Conservation (phyloP, 2,888 invertebrate species). For the Allolobophora icterica region DNA sequence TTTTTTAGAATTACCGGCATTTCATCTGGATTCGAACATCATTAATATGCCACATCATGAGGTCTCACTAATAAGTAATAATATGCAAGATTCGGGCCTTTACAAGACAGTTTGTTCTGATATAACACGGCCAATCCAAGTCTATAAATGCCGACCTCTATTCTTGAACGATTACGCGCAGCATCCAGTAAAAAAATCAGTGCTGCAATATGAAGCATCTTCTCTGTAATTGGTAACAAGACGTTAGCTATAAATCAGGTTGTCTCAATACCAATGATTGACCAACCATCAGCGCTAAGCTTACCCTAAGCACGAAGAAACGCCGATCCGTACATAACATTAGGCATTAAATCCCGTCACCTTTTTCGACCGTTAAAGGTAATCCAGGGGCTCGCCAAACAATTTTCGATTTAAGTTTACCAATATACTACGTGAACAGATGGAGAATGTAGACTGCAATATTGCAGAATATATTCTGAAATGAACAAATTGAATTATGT, state of each 20-base stretch:
- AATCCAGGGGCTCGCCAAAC: background rate
- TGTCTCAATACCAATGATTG: no score
- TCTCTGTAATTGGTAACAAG: background rate
- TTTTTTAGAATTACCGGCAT: no score
- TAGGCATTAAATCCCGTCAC: background rate
- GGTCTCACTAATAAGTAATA: no score
- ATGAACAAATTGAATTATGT: background rate
- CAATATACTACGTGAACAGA: background rate
- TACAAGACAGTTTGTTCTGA: no score
- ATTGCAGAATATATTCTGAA: conserved; percentile 7
- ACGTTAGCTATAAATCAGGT: no score
- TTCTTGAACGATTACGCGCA: background rate
- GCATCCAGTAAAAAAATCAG: background rate
- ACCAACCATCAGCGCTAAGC: background rate
- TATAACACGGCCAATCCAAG: background rate
- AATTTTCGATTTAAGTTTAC: background rate
- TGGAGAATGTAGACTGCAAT: background rate
- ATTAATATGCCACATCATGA: no score
- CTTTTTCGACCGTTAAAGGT: conserved; percentile 17
- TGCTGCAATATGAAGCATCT: background rate
- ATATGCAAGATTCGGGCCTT: no score
- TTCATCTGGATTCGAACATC: no score
- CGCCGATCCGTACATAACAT: conserved; percentile 2
- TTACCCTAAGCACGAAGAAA: background rate
- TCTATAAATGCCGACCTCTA: background rate